These are phyloP conservation scores for Oceanodroma tethys DNA, from an alignment of 2,113 vertebrate genomes.

Conservation along the genomic window DNA sequence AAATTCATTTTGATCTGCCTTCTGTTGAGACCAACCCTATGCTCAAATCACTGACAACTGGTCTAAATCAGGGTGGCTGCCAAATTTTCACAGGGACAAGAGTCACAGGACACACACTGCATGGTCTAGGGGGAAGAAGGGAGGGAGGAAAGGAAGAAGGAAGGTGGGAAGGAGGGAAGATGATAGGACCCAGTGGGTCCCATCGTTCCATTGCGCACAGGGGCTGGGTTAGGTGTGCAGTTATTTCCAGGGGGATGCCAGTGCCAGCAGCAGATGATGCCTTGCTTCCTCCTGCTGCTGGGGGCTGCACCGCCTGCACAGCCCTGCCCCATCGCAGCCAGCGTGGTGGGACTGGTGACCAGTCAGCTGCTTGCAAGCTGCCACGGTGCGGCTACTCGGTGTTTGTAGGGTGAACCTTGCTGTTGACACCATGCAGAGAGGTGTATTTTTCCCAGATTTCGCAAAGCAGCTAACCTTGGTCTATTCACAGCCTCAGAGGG, in stretches of 20 bases:
- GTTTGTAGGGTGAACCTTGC: neutral
- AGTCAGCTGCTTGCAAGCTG: neutral
- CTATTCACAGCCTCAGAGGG: neutral
- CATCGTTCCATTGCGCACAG: neutral
- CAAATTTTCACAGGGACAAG: neutral
- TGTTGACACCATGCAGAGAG: neutral
- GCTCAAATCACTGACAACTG: neutral
- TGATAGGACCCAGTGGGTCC: neutral
- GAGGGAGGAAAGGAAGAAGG: neutral
- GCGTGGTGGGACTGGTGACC: accelerated
- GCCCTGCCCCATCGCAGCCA: neutral
- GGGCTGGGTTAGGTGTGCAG: neutral
- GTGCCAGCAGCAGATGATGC: neutral
- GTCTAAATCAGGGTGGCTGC: neutral
- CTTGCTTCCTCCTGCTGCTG: neutral
- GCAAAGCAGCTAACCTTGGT: neutral
- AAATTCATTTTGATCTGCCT: constrained; percentile 16
- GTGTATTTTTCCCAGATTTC: neutral
- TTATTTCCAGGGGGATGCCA: neutral
- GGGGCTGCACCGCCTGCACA: neutral
- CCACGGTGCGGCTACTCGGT: accelerated
- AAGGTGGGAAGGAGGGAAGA: neutral
- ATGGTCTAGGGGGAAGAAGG: neutral
- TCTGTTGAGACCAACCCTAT: neutral
- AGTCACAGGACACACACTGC: neutral